These are phyloP conservation scores for Strix aluco DNA, from an alignment of 2,113 vertebrate species.

Conservation along the genomic window DNA sequence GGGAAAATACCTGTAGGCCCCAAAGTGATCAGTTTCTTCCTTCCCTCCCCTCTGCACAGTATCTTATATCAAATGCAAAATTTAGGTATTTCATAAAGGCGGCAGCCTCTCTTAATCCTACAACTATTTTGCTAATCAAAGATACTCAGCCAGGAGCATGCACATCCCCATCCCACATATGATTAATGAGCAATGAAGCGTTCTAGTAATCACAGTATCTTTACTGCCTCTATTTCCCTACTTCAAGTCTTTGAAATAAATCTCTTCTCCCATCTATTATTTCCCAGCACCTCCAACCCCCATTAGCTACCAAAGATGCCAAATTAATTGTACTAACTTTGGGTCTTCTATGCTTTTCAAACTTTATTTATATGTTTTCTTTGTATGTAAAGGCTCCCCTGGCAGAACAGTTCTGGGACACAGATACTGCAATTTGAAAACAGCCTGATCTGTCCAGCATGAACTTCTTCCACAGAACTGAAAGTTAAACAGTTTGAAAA, in stretches of 20 bases:
- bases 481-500: not conserved
- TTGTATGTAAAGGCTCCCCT: not conserved
- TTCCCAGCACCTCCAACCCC: not conserved
- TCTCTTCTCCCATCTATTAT: not conserved
- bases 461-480: not conserved
- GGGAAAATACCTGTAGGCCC: not conserved
- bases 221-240: not conserved
- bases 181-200: not conserved
- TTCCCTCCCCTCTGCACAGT: not conserved
- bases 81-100: not conserved
- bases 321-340: not conserved
- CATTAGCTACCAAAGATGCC: not conserved
- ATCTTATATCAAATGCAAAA: not conserved
- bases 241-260: not conserved
- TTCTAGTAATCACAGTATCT: not conserved
- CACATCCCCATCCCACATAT: not conserved
- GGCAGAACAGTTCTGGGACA: not conserved
- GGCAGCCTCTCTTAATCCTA: not conserved
- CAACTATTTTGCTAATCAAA: not conserved
- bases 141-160: not conserved
- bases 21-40: not conserved
- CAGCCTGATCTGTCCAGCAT: not conserved
- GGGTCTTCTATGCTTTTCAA: not conserved
- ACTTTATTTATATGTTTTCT: not conserved
- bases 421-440: not conserved